A percentile compares a stretch with the other conserved stretches of the same genome.
Conservation (phyloP, 1,140 invertebrate species). For the Bombus ignitus region DNA sequence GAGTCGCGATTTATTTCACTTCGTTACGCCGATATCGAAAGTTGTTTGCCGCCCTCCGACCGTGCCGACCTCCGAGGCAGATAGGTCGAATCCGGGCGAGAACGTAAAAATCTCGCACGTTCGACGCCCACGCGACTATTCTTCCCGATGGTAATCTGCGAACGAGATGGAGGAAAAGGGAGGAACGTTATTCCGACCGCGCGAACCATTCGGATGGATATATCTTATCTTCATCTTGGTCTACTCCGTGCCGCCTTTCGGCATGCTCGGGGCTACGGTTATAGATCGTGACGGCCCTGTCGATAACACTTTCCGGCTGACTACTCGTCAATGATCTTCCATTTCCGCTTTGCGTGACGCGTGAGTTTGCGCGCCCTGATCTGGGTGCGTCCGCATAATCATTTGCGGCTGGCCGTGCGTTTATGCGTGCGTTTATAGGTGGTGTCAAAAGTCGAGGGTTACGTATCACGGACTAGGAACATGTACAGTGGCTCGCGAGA, state of each 20-base stretch:
- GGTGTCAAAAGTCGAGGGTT: slow-evolving; percentile 15
- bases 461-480: not conserved
- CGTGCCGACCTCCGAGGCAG: not conserved
- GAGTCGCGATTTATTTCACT: slow-evolving; percentile 65
- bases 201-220: slow-evolving; percentile 2
- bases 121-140: slow-evolving; percentile 54
- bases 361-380: slow-evolving; percentile 44
- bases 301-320: slow-evolving; percentile 65
- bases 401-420: not conserved
- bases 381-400: slow-evolving; percentile 28
- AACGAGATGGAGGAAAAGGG: not conserved
- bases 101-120: slow-evolving; percentile 54
- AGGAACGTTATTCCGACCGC: slow-evolving; percentile 18
- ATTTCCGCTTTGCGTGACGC: slow-evolving; percentile 68
- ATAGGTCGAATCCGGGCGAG: slow-evolving; percentile 9
- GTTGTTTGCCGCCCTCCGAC: slow-evolving; percentile 47
- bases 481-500: too few species aligned
- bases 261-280: slow-evolving; percentile 32
- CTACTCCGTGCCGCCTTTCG: slow-evolving; percentile 17
- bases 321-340: slow-evolving; percentile 68
- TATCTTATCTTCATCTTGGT: slow-evolving; percentile 62
- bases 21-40: slow-evolving; percentile 66
- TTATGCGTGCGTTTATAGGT: not conserved
- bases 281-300: slow-evolving; percentile 52
- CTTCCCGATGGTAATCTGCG: slow-evolving; percentile 58